Evolutionary conservation across 2,888 invertebrate species (phyloP).

Genomic region (Apamea anceps): DNA sequence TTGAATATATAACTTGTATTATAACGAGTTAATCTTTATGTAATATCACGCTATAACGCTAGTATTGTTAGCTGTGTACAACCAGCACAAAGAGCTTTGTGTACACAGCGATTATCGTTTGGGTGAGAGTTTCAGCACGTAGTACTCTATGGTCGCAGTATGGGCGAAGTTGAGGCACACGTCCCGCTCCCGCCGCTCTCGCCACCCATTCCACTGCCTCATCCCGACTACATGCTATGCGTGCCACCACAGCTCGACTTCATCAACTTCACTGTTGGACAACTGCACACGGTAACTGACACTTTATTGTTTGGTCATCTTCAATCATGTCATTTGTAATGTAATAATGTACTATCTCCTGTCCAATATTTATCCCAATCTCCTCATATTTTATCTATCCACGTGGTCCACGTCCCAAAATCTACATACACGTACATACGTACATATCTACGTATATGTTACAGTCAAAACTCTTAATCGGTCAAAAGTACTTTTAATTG

Average conservation of each 20-base stretch:
- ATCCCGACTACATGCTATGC: conserved; percentile 75
- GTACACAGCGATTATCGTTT: not conserved
- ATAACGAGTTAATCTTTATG: not conserved
- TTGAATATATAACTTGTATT: too few species aligned
- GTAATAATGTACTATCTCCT: not conserved
- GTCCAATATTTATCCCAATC: not conserved
- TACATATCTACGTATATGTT: not conserved
- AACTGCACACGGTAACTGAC: conserved; percentile 73
- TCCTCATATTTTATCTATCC: not conserved
- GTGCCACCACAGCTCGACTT: conserved; percentile 79
- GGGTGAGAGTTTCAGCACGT: not conserved
- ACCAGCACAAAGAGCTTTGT: not conserved
- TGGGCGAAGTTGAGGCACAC: conserved; percentile 67
- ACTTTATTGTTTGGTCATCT: not conserved
- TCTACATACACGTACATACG: not conserved
- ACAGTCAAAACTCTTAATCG: too few species aligned
- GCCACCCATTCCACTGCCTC: conserved; percentile 34
- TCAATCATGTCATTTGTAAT: not conserved
- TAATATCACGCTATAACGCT: not conserved
- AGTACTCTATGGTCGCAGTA: conserved; percentile 63
- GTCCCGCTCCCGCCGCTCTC: conserved; percentile 46
- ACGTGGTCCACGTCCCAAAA: too few species aligned
- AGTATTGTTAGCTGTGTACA: not conserved
- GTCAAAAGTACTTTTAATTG: too few species aligned
- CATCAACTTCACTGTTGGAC: conserved; percentile 80